phyloP scores from a whole-genome alignment of 2,113 vertebrate species.

The Gobius niger region DNA sequence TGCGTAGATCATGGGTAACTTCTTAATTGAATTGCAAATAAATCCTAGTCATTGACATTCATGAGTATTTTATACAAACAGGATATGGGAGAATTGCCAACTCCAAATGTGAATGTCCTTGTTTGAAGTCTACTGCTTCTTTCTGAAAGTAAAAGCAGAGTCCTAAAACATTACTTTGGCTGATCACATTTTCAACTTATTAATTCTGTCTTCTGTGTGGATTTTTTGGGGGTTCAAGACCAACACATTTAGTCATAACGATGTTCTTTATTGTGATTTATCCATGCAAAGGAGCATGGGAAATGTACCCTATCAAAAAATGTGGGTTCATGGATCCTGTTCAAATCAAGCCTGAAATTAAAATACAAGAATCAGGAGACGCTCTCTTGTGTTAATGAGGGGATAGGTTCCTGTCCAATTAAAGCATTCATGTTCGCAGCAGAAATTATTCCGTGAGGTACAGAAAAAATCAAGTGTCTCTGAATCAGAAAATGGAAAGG shows the following conservation, averaged over 20 bases:
- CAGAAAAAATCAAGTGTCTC: neutral
- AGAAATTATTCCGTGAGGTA: neutral
- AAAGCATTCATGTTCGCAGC: conserved; percentile 1
- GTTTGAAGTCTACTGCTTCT: neutral
- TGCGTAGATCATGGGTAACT: too few relatives aligned
- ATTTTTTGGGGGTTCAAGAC: neutral
- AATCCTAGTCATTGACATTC: too few relatives aligned
- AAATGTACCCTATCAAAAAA: neutral
- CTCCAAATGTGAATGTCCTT: too few relatives aligned
- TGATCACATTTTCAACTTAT: neutral
- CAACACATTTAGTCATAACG: neutral
- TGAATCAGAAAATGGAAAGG: neutral
- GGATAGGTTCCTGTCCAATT: conserved; percentile 11
- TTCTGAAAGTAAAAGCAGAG: neutral
- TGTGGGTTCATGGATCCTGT: neutral
- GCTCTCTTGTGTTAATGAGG: conserved; percentile 8
- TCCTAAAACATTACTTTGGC: neutral
- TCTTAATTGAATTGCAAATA: too few relatives aligned
- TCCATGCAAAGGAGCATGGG: neutral
- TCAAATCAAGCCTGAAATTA: conserved; percentile 2
- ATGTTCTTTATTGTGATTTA: neutral
- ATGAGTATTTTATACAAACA: too few relatives aligned
- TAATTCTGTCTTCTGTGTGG: neutral
- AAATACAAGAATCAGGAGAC: neutral
- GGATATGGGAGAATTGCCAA: too few relatives aligned